phyloP scores from a whole-genome alignment of 2,888 invertebrate species.

The Auanema freiburgensis region DNA sequence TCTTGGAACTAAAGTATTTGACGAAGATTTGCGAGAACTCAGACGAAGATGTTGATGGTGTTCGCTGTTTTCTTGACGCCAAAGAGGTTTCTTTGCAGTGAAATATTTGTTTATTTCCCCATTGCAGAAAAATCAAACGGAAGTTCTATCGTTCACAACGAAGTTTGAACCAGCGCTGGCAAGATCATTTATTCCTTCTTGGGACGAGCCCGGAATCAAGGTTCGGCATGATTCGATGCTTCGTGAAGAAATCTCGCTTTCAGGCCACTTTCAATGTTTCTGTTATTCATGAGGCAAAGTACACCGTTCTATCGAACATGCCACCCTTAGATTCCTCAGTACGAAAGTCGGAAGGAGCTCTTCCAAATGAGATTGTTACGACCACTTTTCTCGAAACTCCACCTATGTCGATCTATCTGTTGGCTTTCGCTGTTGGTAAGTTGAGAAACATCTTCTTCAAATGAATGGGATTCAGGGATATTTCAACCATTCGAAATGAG shows the following conservation, averaged over 20 bases:
- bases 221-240: background rate
- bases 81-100: background rate
- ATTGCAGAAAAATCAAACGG: slow-evolving; percentile 19
- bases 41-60: slow-evolving; percentile 29
- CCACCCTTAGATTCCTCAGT: slow-evolving; percentile 5
- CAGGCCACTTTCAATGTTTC: slow-evolving; percentile 57
- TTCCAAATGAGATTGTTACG: slow-evolving; percentile 12
- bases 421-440: slow-evolving; percentile 63
- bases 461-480: slow-evolving; percentile 39
- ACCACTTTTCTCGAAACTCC: slow-evolving; percentile 64
- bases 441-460: background rate
- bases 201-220: slow-evolving; percentile 60
- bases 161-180: slow-evolving; percentile 62
- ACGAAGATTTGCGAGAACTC: slow-evolving; percentile 32
- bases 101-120: background rate
- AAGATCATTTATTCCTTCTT: slow-evolving; percentile 57
- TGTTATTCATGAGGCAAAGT: slow-evolving; percentile 35
- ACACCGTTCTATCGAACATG: slow-evolving; percentile 39
- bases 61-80: slow-evolving; percentile 30
- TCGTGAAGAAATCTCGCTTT: background rate
- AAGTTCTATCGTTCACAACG: slow-evolving; percentile 51
- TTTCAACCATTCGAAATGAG: slow-evolving; percentile 53
- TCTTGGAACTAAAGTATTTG: slow-evolving; percentile 41
- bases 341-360: slow-evolving; percentile 10
- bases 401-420: slow-evolving; percentile 67